A percentile compares a stretch with the other conserved stretches of the same genome.
Conservation (phyloP, 2,888 invertebrate genomes). For the Acrobasis consociella region DNA sequence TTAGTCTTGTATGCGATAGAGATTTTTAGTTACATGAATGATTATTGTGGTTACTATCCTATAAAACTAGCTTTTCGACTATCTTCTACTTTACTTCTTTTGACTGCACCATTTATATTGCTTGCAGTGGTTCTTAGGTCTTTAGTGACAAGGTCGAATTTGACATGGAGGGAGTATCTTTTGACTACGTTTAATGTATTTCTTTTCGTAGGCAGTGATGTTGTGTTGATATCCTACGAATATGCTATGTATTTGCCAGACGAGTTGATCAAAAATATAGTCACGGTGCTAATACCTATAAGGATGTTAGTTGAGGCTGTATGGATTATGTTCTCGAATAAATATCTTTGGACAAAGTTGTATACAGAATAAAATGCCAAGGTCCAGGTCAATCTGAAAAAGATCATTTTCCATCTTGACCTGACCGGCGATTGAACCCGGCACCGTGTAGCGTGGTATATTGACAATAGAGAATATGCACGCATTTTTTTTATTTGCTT, state of each 20-base stretch:
- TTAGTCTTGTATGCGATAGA: slow-evolving; percentile 4
- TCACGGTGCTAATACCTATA: not conserved
- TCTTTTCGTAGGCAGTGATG: not conserved
- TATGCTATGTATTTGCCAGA: slow-evolving; percentile 4
- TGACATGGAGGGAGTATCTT: not conserved
- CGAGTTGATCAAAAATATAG: not conserved
- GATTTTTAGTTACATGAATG: not conserved
- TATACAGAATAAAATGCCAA: not conserved
- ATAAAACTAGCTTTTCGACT: slow-evolving; percentile 11
- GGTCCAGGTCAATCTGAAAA: no score
- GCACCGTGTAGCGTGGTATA: no score
- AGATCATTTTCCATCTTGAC: no score
- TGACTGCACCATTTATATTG: slow-evolving; percentile 1
- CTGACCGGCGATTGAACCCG: no score
- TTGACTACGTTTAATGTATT: slow-evolving; percentile 3
- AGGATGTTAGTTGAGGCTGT: not conserved
- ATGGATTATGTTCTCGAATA: slow-evolving; percentile 6
- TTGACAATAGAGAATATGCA: no score
- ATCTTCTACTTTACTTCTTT: slow-evolving; percentile 3
- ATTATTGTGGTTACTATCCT: slow-evolving; percentile 6
- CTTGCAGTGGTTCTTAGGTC: slow-evolving; percentile 3
- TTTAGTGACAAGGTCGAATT: not conserved
- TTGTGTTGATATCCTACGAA: slow-evolving; percentile 5
- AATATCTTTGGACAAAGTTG: not conserved
- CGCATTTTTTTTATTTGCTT: no score